Conservation (phyloP, 2,888 invertebrate species). For the Drosophila fulvimacula region DNA sequence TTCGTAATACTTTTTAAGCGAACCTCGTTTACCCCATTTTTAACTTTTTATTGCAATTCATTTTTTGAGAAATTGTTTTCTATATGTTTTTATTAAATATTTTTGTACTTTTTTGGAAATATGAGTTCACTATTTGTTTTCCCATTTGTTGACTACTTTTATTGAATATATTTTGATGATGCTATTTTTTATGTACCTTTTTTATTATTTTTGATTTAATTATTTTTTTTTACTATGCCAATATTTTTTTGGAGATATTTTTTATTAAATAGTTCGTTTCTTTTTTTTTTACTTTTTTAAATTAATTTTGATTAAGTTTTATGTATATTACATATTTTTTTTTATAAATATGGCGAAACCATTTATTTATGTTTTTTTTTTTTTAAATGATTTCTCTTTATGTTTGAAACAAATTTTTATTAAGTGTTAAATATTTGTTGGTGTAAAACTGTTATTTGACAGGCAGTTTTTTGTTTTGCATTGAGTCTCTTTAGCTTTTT, state of each 20-base stretch:
- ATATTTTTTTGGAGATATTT: no score
- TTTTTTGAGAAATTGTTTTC: neutral
- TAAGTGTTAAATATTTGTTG: neutral
- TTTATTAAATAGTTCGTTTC: neutral
- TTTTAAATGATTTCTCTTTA: neutral
- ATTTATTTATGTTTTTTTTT: neutral
- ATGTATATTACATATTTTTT: neutral
- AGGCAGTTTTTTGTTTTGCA: neutral
- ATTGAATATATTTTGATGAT: neutral
- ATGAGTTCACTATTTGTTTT: neutral
- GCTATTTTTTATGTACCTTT: neutral
- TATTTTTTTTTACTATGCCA: neutral
- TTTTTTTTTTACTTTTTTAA: neutral
- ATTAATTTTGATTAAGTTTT: neutral
- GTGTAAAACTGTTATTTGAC: neutral
- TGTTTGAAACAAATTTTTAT: neutral
- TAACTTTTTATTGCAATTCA: neutral
- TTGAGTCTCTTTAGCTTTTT: no score
- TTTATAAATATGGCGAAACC: neutral
- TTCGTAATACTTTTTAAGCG: neutral
- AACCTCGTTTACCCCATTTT: neutral
- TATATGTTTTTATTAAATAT: neutral
- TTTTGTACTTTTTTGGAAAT: neutral
- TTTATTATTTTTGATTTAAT: neutral
- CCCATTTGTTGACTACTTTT: neutral